A percentile compares a stretch with the other conserved stretches of the same genome.
Conservation (phyloP, 2,113 vertebrate genomes). For the Aptenodytes patagonicus region DNA sequence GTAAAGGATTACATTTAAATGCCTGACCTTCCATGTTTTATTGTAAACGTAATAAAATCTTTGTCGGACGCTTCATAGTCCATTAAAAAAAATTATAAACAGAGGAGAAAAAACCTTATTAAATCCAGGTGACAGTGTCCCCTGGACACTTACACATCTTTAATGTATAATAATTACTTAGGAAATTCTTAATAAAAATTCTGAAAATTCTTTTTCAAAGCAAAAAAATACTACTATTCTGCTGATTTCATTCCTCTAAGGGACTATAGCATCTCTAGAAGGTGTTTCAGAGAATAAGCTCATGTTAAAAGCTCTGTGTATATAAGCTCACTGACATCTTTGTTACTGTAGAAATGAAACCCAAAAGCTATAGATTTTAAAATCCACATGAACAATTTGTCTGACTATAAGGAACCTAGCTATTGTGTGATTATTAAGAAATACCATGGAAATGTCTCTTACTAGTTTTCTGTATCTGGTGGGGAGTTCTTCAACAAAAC, state of each 20-base stretch:
- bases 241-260: not conserved
- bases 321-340: not conserved
- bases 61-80: not conserved
- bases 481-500: not conserved
- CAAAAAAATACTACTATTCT: not conserved
- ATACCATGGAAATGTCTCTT: not conserved
- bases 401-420: not conserved
- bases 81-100: not conserved
- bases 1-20: not conserved
- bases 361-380: not conserved
- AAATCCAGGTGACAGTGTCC: not conserved
- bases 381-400: not conserved
- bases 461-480: not conserved
- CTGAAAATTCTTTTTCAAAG: not conserved
- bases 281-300: not conserved
- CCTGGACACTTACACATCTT: not conserved
- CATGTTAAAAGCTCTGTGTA: not conserved
- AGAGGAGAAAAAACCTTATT: not conserved
- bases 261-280: not conserved
- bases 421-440: not conserved
- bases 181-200: not conserved
- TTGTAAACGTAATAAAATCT: not conserved
- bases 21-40: not conserved
- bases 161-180: not conserved
- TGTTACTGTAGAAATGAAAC: not conserved